Evolutionary conservation across 2,113 vertebrate genomes (phyloP).

Genomic region (Furnarius figulus): DNA sequence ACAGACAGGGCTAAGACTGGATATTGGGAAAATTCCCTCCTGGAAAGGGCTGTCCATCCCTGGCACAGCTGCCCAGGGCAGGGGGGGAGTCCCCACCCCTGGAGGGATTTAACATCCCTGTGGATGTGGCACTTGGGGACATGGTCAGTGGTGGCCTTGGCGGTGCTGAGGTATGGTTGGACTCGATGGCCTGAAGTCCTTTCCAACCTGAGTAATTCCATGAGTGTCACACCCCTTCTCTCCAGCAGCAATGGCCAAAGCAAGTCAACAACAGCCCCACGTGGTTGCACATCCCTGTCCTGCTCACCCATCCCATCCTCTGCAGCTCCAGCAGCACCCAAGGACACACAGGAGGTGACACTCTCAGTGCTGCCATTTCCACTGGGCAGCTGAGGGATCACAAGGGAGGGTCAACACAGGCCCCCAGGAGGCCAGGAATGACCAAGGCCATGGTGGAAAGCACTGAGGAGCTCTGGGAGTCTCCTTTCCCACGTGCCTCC

Average conservation of each 20-base stretch:
- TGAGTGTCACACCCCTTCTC: neutral
- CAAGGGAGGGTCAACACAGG: neutral
- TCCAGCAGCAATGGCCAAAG: neutral
- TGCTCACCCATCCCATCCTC: neutral
- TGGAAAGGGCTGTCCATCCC: neutral
- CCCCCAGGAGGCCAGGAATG: neutral
- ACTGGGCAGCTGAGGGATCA: neutral
- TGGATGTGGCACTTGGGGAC: neutral
- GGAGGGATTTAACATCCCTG: neutral
- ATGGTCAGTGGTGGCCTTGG: neutral
- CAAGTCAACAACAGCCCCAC: no score
- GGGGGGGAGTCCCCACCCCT: neutral
- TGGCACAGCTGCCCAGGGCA: neutral
- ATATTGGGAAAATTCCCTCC: no score
- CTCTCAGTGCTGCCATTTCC: neutral
- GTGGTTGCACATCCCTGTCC: neutral
- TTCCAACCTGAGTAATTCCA: neutral
- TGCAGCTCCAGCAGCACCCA: fast-evolving
- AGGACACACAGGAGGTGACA: fast-evolving
- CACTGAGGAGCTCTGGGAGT: no score
- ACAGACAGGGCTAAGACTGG: no score
- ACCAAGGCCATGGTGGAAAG: fast-evolving
- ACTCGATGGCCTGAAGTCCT: fast-evolving
- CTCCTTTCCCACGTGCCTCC: neutral
- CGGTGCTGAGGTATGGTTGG: neutral